These are phyloP conservation scores for Apistogramma diplotaenia DNA, from an alignment of 2,113 vertebrate species.

Conservation along the genomic window DNA sequence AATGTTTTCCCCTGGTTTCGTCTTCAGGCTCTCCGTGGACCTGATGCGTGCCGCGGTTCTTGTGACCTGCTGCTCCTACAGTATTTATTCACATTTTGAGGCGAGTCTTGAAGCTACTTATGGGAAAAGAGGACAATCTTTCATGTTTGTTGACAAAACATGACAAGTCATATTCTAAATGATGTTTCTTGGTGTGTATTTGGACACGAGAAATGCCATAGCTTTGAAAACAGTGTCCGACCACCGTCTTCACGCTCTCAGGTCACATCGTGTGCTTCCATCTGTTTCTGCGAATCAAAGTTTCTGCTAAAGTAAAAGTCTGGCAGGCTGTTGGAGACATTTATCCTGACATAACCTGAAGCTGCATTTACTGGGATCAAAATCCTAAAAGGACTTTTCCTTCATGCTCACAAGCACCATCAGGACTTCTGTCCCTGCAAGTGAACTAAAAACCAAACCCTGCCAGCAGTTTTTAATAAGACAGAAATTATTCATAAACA, in stretches of 20 bases:
- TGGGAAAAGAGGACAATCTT: neutral
- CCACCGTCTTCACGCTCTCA: neutral
- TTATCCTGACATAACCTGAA: neutral
- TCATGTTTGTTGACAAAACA: neutral
- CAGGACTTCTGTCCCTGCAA: no score
- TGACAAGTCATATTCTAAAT: neutral
- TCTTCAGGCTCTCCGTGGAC: rapidly evolving
- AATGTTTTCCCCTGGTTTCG: rapidly evolving
- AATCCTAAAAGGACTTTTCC: neutral
- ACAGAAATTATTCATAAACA: no score
- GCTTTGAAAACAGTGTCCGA: neutral
- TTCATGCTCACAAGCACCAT: no score
- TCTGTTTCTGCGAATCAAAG: neutral
- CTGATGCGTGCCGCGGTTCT: neutral
- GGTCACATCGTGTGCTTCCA: neutral
- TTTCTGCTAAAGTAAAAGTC: neutral
- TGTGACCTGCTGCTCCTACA: rapidly evolving
- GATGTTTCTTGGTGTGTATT: neutral
- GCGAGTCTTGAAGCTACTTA: neutral
- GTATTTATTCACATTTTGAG: neutral
- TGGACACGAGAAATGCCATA: neutral
- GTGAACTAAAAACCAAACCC: no score
- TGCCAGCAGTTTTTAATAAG: no score
- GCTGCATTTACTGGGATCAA: neutral
- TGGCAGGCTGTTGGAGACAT: neutral